phyloP scores from a whole-genome alignment of 2,888 invertebrate genomes.

The Sinelater perroti region DNA sequence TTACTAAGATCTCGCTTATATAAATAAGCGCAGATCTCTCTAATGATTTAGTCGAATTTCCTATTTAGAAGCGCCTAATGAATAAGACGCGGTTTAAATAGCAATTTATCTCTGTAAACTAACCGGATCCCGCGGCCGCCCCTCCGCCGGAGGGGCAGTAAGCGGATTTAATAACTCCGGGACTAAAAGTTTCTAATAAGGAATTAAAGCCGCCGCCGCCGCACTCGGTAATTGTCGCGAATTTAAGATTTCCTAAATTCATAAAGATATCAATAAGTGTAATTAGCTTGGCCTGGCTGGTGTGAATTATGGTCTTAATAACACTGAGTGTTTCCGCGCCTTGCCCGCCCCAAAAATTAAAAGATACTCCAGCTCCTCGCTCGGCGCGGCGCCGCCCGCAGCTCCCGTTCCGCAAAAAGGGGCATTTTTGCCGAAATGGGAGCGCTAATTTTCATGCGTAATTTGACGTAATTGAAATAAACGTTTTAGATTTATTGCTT shows the following conservation, averaged over 20 bases:
- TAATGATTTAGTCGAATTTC: constrained; percentile 33
- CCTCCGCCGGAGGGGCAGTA: constrained; percentile 41
- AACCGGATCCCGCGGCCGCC: constrained; percentile 30
- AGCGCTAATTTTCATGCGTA: too few relatives aligned
- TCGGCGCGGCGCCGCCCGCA: too few relatives aligned
- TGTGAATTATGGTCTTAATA: constrained; percentile 34
- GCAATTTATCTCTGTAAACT: constrained; percentile 43
- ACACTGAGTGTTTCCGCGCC: constrained; percentile 18
- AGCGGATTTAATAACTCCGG: constrained; percentile 47
- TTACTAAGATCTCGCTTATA: too few relatives aligned
- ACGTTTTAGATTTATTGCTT: too few relatives aligned
- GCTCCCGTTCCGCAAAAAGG: too few relatives aligned
- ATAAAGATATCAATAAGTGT: constrained; percentile 57
- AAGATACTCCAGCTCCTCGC: constrained; percentile 13
- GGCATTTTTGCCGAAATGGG: too few relatives aligned
- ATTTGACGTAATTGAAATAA: too few relatives aligned
- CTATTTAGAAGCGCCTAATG: constrained; percentile 45
- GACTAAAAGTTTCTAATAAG: constrained; percentile 47
- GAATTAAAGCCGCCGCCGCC: constrained; percentile 43
- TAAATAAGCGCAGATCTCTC: constrained; percentile 20
- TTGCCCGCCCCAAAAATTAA: constrained; percentile 11
- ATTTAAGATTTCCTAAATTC: constrained; percentile 54
- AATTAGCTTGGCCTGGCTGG: constrained; percentile 46
- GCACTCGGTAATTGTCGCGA: constrained; percentile 49
- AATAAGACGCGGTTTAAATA: constrained; percentile 44